phyloP scores from a whole-genome alignment of 2,797 vertebrate genomes.

The Sciurus vulgaris region DNA sequence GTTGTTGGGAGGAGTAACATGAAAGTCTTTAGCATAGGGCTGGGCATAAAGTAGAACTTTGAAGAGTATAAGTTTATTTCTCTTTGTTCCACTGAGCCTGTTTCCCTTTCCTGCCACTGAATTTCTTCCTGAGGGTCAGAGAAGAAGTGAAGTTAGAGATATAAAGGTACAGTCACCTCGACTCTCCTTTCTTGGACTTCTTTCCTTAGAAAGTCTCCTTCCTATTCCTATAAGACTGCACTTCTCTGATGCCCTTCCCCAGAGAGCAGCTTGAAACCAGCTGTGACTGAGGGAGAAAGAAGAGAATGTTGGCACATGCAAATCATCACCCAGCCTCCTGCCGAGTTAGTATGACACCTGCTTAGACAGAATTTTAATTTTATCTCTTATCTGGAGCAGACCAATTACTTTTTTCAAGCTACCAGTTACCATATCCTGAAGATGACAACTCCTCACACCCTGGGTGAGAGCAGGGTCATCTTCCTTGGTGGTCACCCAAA shows the following conservation, averaged over 20 bases:
- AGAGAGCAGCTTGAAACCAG: slow-evolving; percentile 63
- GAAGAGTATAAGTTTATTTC: not conserved
- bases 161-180: not conserved
- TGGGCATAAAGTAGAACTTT: slow-evolving; percentile 20
- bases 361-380: slow-evolving; percentile 70
- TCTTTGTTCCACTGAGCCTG: not conserved
- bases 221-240: not conserved
- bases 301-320: slow-evolving; percentile 65
- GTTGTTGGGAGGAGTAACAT: not conserved
- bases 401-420: slow-evolving; percentile 69
- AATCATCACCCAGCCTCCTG: slow-evolving; percentile 72
- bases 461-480: not conserved
- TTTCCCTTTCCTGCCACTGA: slow-evolving; percentile 25
- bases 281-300: slow-evolving; percentile 11
- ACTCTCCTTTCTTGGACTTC: slow-evolving; percentile 26
- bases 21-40: not conserved
- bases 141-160: slow-evolving; percentile 49
- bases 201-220: slow-evolving; percentile 61
- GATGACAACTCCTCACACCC: slow-evolving; percentile 19
- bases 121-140: not conserved
- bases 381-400: slow-evolving; percentile 59
- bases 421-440: slow-evolving; percentile 35
- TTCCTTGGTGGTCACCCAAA: not conserved
- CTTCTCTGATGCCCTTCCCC: slow-evolving; percentile 49
- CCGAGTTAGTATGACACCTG: slow-evolving; percentile 69